Evolutionary conservation across 2,888 invertebrate species (phyloP).

Genomic region (Philonicus albiceps): DNA sequence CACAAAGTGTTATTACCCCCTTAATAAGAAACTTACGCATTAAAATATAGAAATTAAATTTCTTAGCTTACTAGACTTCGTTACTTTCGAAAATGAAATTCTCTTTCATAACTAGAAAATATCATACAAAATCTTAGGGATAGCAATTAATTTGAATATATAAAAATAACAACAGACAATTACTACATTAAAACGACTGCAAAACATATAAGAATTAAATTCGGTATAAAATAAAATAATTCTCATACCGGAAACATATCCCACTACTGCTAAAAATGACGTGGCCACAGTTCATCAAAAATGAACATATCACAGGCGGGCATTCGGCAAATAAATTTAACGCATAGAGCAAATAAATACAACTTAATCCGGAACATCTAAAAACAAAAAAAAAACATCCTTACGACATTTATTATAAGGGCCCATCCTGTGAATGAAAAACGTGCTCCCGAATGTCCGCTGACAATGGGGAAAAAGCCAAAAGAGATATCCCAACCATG

Average conservation of each 20-base stretch:
- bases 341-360: conserved; percentile 2
- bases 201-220: background rate
- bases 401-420: conserved; percentile 30
- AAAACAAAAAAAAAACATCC: conserved; percentile 35
- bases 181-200: background rate
- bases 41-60: too few relatives aligned
- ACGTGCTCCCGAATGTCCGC: conserved; percentile 14
- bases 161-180: too few relatives aligned
- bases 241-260: background rate
- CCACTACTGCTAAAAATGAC: background rate
- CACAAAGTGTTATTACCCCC: too few relatives aligned
- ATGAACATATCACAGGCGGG: background rate
- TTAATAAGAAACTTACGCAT: too few relatives aligned
- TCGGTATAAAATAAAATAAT: background rate
- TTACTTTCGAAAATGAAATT: too few relatives aligned
- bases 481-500: conserved; percentile 29
- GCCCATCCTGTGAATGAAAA: conserved; percentile 23
- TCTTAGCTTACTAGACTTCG: too few relatives aligned
- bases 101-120: too few relatives aligned
- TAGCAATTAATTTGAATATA: too few relatives aligned
- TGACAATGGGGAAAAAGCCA: conserved; percentile 21
- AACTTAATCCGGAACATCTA: conserved; percentile 28
- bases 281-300: background rate
- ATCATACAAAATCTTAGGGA: too few relatives aligned
- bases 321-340: conserved; percentile 5